Evolutionary conservation across 2,113 vertebrate species (phyloP).

Genomic region (Eptesicus fuscus): DNA sequence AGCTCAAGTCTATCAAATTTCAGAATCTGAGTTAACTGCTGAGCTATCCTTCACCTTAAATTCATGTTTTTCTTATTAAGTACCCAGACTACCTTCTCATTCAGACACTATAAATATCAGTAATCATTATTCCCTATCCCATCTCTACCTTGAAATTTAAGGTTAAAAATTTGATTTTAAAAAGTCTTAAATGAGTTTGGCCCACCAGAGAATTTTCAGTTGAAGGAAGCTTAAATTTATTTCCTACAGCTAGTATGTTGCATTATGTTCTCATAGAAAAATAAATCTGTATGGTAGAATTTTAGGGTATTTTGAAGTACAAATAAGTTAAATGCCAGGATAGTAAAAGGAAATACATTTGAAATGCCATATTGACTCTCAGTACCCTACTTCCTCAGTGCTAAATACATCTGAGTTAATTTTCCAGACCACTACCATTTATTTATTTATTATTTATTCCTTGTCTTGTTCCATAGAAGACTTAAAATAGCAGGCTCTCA

Average conservation of each 20-base stretch:
- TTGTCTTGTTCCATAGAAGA: background rate
- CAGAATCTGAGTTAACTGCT: background rate
- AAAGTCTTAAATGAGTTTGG: background rate
- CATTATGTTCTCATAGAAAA: slow-evolving; percentile 24
- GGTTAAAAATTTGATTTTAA: background rate
- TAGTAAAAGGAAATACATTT: background rate
- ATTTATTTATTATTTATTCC: background rate
- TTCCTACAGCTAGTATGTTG: background rate
- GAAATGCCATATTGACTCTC: background rate
- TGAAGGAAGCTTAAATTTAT: background rate
- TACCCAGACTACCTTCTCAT: background rate
- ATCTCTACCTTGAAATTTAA: background rate
- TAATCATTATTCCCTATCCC: background rate
- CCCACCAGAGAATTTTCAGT: background rate
- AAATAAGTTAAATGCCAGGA: background rate
- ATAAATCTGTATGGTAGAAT: background rate
- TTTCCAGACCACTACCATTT: background rate
- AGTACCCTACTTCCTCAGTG: background rate
- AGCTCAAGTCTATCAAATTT: background rate
- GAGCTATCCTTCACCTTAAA: background rate
- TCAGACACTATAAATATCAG: background rate
- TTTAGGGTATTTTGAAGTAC: background rate
- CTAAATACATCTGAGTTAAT: background rate
- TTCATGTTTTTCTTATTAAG: background rate
- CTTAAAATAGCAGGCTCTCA: background rate